These are phyloP conservation scores for Mustela nigripes DNA, from an alignment of 2,113 vertebrate species.

Conservation along the genomic window DNA sequence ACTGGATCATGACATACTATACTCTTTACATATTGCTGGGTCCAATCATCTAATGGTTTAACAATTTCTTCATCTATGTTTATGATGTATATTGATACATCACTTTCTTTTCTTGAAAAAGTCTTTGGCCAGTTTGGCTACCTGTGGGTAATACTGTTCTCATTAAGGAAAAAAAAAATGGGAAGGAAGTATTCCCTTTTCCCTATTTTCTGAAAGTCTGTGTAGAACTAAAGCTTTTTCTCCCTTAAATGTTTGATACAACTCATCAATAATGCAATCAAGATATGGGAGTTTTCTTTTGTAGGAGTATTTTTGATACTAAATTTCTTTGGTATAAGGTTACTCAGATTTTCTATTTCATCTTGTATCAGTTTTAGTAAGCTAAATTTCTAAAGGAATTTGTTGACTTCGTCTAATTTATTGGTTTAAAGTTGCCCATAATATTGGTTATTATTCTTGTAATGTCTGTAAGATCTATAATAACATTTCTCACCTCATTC, in stretches of 20 bases:
- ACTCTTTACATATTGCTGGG: neutral
- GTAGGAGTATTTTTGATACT: neutral
- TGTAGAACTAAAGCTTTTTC: neutral
- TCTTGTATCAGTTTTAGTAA: constrained; percentile 12
- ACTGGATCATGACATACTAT: neutral
- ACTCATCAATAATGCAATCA: neutral
- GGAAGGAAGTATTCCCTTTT: neutral
- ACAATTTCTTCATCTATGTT: constrained; percentile 3
- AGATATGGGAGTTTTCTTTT: neutral
- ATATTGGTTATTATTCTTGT: neutral
- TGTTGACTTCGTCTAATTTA: neutral
- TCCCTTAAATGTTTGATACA: neutral
- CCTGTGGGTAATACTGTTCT: neutral
- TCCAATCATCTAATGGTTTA: neutral
- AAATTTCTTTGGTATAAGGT: neutral
- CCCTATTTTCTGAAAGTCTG: neutral
- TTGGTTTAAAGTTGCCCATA: neutral
- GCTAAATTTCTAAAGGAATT: neutral
- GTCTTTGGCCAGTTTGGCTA: constrained; percentile 19
- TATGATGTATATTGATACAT: neutral
- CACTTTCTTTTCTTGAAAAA: constrained; percentile 21
- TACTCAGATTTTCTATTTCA: constrained; percentile 3
- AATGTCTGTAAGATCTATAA: neutral
- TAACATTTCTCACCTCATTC: neutral
- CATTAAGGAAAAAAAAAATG: neutral